A percentile compares a stretch with the other conserved stretches of the same genome.
phyloP scores from a whole-genome alignment of 2,797 vertebrate genomes.

The Anguilla pacifica region DNA sequence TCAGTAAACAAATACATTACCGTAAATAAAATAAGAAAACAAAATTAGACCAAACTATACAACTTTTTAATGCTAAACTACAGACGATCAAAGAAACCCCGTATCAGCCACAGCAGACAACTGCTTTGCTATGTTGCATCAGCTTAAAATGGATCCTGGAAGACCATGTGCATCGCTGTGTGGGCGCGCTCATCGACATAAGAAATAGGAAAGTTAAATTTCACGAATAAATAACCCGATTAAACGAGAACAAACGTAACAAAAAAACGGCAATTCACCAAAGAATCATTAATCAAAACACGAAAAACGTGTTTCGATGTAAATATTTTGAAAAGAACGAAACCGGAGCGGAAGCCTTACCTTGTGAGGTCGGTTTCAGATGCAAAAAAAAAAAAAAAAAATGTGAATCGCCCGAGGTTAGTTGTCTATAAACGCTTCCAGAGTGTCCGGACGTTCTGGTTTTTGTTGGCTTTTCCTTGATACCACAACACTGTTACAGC shows the following conservation, averaged over 20 bases:
- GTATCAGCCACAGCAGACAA: not conserved
- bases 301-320: not conserved
- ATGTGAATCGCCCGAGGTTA: not conserved
- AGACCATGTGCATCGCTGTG: conserved; percentile 9
- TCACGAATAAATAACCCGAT: not conserved
- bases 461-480: not conserved
- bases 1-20: not conserved
- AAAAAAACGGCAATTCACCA: not conserved
- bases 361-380: not conserved
- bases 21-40: not conserved
- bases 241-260: not conserved
- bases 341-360: not conserved
- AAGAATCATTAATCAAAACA: not conserved
- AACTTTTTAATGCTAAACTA: not conserved
- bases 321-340: not conserved
- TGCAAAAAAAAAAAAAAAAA: not conserved
- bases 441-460: not conserved
- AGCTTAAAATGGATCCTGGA: conserved; percentile 8
- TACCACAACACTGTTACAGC: not conserved
- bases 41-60: not conserved
- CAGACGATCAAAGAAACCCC: not conserved
- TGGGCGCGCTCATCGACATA: not conserved
- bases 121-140: not conserved
- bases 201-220: not conserved
- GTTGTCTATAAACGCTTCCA: not conserved